Percentiles rank a stretch among this genome's conserved stretches.
Evolutionary conservation across 1,140 invertebrate species (phyloP).

Genomic region (Mizuhopecten yessoensis): DNA sequence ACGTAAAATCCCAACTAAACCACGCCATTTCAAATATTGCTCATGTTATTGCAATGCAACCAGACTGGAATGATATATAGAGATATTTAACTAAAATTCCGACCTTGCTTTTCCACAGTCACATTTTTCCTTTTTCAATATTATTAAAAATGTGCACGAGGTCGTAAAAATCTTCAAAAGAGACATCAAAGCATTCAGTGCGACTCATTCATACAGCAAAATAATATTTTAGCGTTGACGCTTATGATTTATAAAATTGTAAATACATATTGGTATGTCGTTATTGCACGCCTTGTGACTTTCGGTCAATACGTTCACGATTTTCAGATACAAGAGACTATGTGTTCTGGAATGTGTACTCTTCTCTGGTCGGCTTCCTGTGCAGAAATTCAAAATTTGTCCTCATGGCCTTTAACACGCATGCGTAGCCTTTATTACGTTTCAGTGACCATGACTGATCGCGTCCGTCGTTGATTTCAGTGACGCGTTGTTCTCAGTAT

Average conservation of each 20-base stretch:
- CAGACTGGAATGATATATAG: too few relatives aligned
- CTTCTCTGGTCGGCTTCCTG: neutral
- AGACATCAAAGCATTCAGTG: conserved; percentile 19
- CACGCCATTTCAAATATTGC: too few relatives aligned
- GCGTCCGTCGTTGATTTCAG: neutral
- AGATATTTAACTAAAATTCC: too few relatives aligned
- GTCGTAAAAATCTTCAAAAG: neutral
- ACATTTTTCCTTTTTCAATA: neutral
- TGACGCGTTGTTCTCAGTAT: neutral
- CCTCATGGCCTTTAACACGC: neutral
- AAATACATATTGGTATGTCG: conserved; percentile 16
- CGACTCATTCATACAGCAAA: conserved; percentile 6
- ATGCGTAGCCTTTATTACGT: conserved; percentile 23
- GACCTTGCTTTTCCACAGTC: too few relatives aligned
- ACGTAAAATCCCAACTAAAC: too few relatives aligned
- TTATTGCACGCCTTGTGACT: neutral
- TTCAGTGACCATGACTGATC: neutral
- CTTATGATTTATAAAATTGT: conserved; percentile 14
- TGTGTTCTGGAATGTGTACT: neutral
- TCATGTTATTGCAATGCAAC: too few relatives aligned
- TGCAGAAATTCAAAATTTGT: neutral
- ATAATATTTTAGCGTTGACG: neutral
- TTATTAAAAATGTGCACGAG: conserved; percentile 11
- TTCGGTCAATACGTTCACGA: neutral
- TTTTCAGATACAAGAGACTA: neutral